Percentiles rank a stretch among this genome's conserved stretches.
Conservation (phyloP, 2,113 vertebrate species). For the Tyrannus savana region DNA sequence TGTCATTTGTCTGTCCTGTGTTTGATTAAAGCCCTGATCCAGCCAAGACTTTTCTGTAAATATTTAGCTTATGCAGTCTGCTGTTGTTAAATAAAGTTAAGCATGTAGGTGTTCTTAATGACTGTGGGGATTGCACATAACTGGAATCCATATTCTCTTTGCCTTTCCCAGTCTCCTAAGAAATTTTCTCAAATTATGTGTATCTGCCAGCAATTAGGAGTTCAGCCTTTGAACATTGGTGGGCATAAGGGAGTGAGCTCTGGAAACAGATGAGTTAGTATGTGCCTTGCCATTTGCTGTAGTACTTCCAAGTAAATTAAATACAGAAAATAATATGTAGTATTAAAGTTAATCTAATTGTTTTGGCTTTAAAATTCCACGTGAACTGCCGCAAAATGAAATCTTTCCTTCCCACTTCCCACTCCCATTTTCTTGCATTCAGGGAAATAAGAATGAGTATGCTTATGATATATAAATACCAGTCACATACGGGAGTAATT, state of each 20-base stretch:
- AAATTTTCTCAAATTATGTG: background rate
- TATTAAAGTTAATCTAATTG: background rate
- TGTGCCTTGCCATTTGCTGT: background rate
- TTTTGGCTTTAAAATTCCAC: background rate
- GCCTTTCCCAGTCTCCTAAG: background rate
- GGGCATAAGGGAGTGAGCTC: background rate
- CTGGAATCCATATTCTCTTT: background rate
- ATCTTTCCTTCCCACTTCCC: background rate
- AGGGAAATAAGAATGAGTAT: background rate
- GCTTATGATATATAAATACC: background rate
- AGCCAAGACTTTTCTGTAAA: constrained; percentile 38
- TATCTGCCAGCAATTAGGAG: background rate
- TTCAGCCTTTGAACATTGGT: background rate
- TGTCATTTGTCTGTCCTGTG: background rate
- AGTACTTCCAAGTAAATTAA: background rate
- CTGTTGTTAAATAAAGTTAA: constrained; percentile 42
- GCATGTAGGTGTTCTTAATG: constrained; percentile 39
- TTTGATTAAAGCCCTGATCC: constrained; percentile 30
- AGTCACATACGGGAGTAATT: background rate
- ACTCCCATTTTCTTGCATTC: background rate
- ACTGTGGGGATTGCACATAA: background rate
- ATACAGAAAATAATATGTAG: background rate
- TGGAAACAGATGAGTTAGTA: constrained; percentile 6
- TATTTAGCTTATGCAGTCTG: constrained; percentile 33
- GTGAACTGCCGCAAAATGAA: background rate